Evolutionary conservation across 1,140 invertebrate species (phyloP).

Genomic region (Akabosia matsudoensis): DNA sequence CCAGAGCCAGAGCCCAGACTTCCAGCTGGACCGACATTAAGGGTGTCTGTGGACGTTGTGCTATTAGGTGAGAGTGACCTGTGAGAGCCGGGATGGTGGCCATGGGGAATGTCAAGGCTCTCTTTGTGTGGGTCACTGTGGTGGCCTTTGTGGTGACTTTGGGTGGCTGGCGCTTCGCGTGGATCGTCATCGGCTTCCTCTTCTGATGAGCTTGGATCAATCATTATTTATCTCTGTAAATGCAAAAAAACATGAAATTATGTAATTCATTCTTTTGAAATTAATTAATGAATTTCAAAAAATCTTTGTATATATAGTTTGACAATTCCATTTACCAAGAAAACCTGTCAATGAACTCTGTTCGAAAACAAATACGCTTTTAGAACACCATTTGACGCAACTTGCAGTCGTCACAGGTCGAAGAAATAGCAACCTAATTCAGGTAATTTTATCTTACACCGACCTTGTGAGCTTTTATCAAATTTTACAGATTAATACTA

Average conservation of each 20-base stretch:
- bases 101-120: constrained; percentile 18
- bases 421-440: too few relatives aligned
- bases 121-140: constrained; percentile 37
- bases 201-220: constrained; percentile 83
- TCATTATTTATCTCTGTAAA: constrained; percentile 67
- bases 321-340: too few relatives aligned
- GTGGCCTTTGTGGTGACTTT: constrained; percentile 48
- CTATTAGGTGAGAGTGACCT: constrained; percentile 34
- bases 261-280: background rate
- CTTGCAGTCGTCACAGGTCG: too few relatives aligned
- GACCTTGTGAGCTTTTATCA: too few relatives aligned
- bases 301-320: too few relatives aligned
- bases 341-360: too few relatives aligned
- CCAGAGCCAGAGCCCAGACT: constrained; percentile 32
- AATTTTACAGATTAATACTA: too few relatives aligned
- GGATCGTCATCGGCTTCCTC: constrained; percentile 82
- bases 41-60: constrained; percentile 35
- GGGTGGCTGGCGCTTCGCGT: constrained; percentile 41
- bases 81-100: constrained; percentile 17
- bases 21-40: constrained; percentile 27
- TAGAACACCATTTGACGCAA: too few relatives aligned
- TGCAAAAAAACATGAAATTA: background rate
- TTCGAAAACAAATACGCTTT: too few relatives aligned
- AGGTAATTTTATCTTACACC: too few relatives aligned
- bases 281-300: background rate